Conservation (phyloP, 2,113 vertebrate genomes). For the Symphodus melops region DNA sequence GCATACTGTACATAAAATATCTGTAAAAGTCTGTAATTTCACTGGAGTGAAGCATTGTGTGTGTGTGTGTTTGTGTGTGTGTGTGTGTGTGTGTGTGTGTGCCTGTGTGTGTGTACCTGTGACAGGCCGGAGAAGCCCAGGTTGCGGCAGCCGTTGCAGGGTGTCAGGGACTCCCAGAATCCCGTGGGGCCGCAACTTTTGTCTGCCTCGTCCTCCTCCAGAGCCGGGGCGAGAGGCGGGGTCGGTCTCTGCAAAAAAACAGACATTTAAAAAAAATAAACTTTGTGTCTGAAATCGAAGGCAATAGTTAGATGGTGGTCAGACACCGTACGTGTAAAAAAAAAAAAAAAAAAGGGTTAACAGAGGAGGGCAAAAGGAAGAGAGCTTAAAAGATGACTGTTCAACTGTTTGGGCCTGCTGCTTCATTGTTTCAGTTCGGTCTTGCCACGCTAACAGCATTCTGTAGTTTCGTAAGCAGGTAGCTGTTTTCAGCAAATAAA, state of each 20-base stretch:
- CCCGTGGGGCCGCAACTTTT: slow-evolving; percentile 92
- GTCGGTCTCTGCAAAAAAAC: slow-evolving; percentile 81
- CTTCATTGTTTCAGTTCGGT: no score
- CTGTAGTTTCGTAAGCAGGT: no score
- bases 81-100: no score
- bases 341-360: no score
- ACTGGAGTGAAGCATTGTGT: not conserved
- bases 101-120: slow-evolving; percentile 82
- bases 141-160: slow-evolving; percentile 95
- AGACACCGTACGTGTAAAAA: no score
- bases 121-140: slow-evolving; percentile 91
- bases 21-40: not conserved
- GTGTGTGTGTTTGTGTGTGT: no score
- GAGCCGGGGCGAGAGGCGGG: slow-evolving; percentile 82
- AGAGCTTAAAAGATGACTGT: no score
- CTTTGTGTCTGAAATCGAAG: no score
- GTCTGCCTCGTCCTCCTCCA: slow-evolving; percentile 88
- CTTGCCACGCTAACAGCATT: no score
- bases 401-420: no score
- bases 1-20: not conserved
- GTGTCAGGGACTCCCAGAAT: slow-evolving; percentile 95
- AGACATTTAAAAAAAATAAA: slow-evolving; percentile 10
- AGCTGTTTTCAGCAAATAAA: no score
- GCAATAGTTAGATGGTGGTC: not conserved
- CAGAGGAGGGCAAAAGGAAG: no score